Conservation (phyloP, 2,888 invertebrate species). For the Tricholauxania praeusta region DNA sequence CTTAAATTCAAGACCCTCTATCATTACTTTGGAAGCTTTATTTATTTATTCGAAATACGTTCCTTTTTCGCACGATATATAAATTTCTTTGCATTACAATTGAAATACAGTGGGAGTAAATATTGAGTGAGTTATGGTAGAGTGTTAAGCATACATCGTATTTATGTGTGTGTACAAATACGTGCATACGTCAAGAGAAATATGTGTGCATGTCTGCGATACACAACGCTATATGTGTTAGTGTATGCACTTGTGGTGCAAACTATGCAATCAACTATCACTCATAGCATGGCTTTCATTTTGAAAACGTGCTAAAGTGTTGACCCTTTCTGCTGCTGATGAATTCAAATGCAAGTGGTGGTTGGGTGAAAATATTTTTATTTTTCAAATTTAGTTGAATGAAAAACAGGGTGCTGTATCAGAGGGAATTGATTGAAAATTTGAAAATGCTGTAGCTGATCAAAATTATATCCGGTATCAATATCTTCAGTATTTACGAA, state of each 20-base stretch:
- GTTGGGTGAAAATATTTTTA: background rate
- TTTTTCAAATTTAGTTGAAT: background rate
- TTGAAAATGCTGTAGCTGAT: background rate
- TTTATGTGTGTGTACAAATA: background rate
- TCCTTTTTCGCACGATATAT: background rate
- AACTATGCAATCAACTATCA: slow-evolving; percentile 8
- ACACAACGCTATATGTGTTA: background rate
- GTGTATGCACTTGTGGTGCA: background rate
- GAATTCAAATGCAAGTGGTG: background rate
- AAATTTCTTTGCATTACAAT: slow-evolving; percentile 3
- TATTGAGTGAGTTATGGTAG: background rate
- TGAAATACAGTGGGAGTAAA: background rate
- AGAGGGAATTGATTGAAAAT: background rate
- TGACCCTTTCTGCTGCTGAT: slow-evolving; percentile 1
- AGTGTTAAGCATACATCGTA: background rate
- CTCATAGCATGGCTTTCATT: background rate
- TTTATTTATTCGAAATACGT: background rate
- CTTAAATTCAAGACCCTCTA: too few species aligned
- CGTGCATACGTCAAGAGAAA: background rate
- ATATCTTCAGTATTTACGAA: too few species aligned
- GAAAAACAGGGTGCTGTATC: background rate
- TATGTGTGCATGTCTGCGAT: background rate
- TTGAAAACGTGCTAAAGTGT: slow-evolving; percentile 26
- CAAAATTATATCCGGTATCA: too few species aligned
- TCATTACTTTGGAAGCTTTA: too few species aligned